Evolutionary conservation across 2,888 invertebrate species (phyloP).

Genomic region (Nomada ruficornis): DNA sequence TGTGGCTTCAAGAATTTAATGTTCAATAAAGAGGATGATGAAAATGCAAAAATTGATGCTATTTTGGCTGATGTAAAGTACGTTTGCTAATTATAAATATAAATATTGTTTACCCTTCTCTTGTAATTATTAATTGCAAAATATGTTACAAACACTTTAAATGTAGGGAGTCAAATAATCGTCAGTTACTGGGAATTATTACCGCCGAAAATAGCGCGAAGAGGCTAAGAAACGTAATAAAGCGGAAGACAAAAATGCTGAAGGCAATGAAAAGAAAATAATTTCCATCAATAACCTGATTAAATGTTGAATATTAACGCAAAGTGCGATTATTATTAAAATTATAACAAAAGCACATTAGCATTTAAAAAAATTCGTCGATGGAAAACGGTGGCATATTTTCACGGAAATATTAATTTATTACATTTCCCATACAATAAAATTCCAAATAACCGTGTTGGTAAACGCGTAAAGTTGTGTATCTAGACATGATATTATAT

Average conservation of each 20-base stretch:
- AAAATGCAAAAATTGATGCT: slow-evolving; percentile 16
- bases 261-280: slow-evolving; percentile 9
- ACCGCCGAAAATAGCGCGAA: neutral
- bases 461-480: too few relatives aligned
- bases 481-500: too few relatives aligned
- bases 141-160: neutral
- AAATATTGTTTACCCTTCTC: neutral
- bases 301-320: too few relatives aligned
- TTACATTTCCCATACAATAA: too few relatives aligned
- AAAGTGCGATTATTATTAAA: too few relatives aligned
- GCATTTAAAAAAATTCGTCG: too few relatives aligned
- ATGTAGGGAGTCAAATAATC: slow-evolving; percentile 3
- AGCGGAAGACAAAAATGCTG: slow-evolving; percentile 7
- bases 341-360: too few relatives aligned
- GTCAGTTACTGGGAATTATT: slow-evolving; percentile 1
- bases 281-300: neutral
- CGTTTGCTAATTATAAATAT: neutral
- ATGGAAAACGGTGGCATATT: too few relatives aligned
- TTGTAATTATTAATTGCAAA: neutral
- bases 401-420: too few relatives aligned
- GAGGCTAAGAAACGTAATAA: slow-evolving; percentile 29
- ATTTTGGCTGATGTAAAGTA: slow-evolving; percentile 36
- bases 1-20: neutral
- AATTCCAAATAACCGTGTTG: too few relatives aligned
- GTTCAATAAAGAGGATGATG: neutral